phyloP scores from a whole-genome alignment of 2,797 vertebrate genomes.

The Gadopsis bispinosus region DNA sequence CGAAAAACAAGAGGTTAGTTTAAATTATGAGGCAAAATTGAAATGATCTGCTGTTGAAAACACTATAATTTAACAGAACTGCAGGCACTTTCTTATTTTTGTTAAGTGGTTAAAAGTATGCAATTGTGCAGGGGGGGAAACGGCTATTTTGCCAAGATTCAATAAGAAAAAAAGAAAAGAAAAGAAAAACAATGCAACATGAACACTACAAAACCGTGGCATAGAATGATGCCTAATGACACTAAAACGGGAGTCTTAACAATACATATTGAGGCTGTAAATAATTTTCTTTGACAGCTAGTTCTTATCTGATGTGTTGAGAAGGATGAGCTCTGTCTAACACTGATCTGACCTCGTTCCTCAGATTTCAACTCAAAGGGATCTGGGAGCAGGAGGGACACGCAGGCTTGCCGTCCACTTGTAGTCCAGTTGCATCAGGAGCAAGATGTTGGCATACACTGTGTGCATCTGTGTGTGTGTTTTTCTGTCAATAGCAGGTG shows the following conservation, averaged over 20 bases:
- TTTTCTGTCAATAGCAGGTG: constrained; percentile 42
- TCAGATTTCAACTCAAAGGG: constrained; percentile 32
- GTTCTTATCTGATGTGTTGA: constrained; percentile 14
- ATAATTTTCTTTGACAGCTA: constrained; percentile 26
- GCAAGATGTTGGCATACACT: constrained; percentile 31
- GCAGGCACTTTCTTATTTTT: constrained; percentile 1
- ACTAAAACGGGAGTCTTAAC: not conserved
- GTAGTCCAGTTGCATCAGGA: constrained; percentile 54
- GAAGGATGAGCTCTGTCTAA: constrained; percentile 29
- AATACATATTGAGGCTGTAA: not conserved
- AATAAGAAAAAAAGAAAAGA: not conserved
- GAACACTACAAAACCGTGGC: not conserved
- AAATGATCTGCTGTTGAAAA: not conserved
- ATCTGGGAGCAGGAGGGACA: constrained; percentile 20
- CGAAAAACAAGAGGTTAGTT: not conserved
- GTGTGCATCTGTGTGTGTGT: constrained; percentile 25
- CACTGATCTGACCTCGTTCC: constrained; percentile 32
- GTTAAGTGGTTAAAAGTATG: constrained; percentile 4
- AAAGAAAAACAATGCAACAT: not conserved
- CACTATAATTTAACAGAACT: constrained; percentile 4
- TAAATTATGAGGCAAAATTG: not conserved
- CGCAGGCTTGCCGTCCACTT: constrained; percentile 26
- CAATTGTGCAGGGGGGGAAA: not conserved
- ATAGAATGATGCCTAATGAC: not conserved
- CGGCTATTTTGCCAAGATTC: not conserved